Percentiles rank a stretch among this genome's conserved stretches.
phyloP scores from a whole-genome alignment of 2,113 vertebrate genomes.

The Boulengeromyrus knoepffleri region DNA sequence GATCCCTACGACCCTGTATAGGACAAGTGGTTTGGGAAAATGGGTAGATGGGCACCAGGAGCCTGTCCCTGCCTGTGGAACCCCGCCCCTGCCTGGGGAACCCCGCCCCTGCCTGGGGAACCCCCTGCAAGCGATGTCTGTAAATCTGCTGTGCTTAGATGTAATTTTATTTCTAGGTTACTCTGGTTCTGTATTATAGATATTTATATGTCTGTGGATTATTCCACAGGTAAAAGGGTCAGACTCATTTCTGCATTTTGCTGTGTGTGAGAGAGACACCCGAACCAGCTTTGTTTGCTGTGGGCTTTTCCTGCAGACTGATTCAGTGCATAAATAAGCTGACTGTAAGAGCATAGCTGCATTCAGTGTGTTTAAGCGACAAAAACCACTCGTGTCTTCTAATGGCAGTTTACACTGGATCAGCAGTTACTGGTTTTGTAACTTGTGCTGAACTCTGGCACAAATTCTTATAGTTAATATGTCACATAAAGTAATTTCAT shows the following conservation, averaged over 20 bases:
- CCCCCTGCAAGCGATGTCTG: not conserved
- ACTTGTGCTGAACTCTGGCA: not conserved
- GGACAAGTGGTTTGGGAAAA: no score
- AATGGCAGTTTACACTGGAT: not conserved
- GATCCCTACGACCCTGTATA: no score
- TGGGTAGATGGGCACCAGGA: not conserved
- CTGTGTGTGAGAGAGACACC: slow-evolving; percentile 27
- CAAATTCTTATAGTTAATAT: not conserved
- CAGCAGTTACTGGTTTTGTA: not conserved
- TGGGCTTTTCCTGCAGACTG: not conserved
- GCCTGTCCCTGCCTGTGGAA: not conserved
- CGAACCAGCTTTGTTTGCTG: not conserved
- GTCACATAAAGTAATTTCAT: not conserved
- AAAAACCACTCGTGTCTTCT: not conserved
- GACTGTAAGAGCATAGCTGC: not conserved
- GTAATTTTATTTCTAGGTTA: not conserved
- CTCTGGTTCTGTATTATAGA: not conserved
- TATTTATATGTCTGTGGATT: not conserved
- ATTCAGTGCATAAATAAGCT: not conserved
- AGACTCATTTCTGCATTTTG: not conserved
- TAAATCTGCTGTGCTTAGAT: not conserved
- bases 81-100: not conserved
- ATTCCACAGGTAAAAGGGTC: not conserved
- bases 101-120: not conserved
- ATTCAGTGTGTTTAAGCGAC: not conserved